A percentile compares a stretch with the other conserved stretches of the same genome.
These are phyloP conservation scores for Chalcis sispes DNA, from an alignment of 2,888 invertebrate species.

Conservation along the genomic window DNA sequence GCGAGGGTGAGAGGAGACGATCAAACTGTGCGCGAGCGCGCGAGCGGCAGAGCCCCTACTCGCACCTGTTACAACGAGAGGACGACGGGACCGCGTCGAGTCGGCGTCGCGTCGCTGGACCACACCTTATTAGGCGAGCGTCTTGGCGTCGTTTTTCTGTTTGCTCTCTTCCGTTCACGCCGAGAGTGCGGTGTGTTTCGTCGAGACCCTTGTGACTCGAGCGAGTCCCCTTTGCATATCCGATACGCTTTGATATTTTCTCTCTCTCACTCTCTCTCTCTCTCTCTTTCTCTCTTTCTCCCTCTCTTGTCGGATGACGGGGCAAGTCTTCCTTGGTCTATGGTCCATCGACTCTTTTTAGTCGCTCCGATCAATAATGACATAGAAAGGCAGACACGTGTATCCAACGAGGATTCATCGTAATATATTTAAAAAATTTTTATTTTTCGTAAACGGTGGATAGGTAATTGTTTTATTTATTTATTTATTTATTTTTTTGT, in stretches of 20 bases:
- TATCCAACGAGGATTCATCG: too few relatives aligned
- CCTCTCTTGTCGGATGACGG: background rate
- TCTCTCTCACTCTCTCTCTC: slow-evolving; percentile 1
- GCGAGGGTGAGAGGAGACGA: slow-evolving; percentile 62
- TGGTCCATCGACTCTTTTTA: background rate
- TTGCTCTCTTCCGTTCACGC: slow-evolving; percentile 47
- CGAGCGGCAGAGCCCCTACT: slow-evolving; percentile 57
- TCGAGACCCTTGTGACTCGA: background rate
- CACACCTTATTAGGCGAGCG: slow-evolving; percentile 64
- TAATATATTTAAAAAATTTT: too few relatives aligned
- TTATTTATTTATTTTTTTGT: too few relatives aligned
- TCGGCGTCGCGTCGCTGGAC: slow-evolving; percentile 52
- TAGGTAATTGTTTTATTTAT: too few relatives aligned
- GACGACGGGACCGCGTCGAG: slow-evolving; percentile 57
- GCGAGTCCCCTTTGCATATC: too few relatives aligned
- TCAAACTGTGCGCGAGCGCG: too few relatives aligned
- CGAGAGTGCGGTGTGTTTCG: slow-evolving; percentile 14
- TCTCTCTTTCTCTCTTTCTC: background rate
- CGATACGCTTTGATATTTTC: slow-evolving; percentile 8
- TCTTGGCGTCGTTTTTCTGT: slow-evolving; percentile 52
- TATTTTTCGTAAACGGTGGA: too few relatives aligned
- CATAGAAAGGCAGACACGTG: too few relatives aligned
- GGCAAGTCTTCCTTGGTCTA: slow-evolving; percentile 18
- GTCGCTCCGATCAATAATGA: background rate
- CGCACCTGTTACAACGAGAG: slow-evolving; percentile 72